Base-by-base conservation (phyloP, 2,113 vertebrate species). In the Climacteris rufus region DNA sequence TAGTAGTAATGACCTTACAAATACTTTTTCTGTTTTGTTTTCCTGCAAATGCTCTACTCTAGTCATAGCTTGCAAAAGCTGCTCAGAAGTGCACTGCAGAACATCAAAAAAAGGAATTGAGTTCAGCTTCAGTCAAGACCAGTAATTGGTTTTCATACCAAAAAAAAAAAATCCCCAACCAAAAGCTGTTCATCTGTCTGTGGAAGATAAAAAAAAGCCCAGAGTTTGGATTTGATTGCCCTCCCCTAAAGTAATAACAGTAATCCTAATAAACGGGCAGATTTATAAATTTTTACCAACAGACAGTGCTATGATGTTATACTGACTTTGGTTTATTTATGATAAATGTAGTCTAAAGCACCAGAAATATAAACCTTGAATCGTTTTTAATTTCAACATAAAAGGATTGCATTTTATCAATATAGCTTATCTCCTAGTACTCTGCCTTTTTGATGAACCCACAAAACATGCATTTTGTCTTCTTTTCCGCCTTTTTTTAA, bases 81-180 rank as follows among this genome's bases (percentile, higher is more conserved):
- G 74, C 69, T 92, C 44, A 47, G 82, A 97, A 96, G 94, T 72
- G 50, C 31, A 90, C 87, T 96, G 79, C 82, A 96, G 87, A 97
- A 85, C 84, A 96, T 97, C 91, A 92, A 83, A 96, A 97, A 95
- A 89, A 94, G 95, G 95, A 98, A 98, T 97, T 97, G 93, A 97
- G 97, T 98, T 98, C 97, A 95, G 94, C 94, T 96, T 94, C 97
- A 96, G 89, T 93, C 84, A 96, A 94, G 92, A 97, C 74, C 70
- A 92, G 76, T 98, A 98, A 98, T 98, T 97, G 79, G 90, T 89
- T 97, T 98, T 97, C 92, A 84, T 92, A 94, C 89, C 2, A 93
- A 97, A 97, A 96, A 93, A 96, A 94, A 97, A 96, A 97, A 95
- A 95, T 87, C 80, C 89, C 80, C 75, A 75, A 94, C 72, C 77